These are phyloP conservation scores for Alligator mississippiensis DNA, from an alignment of 2,113 vertebrate species.

Conservation along the genomic window DNA sequence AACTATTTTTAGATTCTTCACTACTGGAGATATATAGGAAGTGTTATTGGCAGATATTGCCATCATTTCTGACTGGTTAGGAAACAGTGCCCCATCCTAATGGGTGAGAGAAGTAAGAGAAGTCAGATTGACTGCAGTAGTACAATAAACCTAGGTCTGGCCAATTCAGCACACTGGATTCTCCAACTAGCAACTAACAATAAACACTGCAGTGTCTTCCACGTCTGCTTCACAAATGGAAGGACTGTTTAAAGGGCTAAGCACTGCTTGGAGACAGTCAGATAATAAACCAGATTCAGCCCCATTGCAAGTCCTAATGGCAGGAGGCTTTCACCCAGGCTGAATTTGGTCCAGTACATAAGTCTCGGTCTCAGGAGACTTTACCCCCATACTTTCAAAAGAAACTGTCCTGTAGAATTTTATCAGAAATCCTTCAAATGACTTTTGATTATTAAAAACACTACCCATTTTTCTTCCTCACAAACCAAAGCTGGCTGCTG, in stretches of 20 bases:
- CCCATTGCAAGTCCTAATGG: neutral
- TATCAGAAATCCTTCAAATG: neutral
- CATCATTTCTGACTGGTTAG: too few species aligned
- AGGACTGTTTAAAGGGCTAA: fast-evolving
- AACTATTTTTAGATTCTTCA: too few species aligned
- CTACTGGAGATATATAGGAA: too few species aligned
- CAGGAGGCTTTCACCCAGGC: neutral
- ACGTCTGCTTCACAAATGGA: neutral
- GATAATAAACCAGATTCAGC: neutral
- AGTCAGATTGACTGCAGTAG: too few species aligned
- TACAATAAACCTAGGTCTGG: too few species aligned
- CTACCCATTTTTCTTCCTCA: neutral
- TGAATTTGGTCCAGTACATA: neutral
- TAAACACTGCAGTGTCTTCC: neutral
- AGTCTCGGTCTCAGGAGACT: neutral
- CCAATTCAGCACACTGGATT: neutral
- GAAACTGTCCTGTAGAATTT: neutral
- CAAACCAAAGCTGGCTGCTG: neutral
- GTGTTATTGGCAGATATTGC: too few species aligned
- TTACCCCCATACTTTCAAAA: neutral
- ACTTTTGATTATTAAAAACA: neutral
- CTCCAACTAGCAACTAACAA: neutral
- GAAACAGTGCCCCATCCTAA: too few species aligned
- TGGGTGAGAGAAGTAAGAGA: too few species aligned
- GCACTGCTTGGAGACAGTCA: neutral